Evolutionary conservation across 2,888 invertebrate genomes (phyloP).

Genomic region (Cheilosia vulpina): DNA sequence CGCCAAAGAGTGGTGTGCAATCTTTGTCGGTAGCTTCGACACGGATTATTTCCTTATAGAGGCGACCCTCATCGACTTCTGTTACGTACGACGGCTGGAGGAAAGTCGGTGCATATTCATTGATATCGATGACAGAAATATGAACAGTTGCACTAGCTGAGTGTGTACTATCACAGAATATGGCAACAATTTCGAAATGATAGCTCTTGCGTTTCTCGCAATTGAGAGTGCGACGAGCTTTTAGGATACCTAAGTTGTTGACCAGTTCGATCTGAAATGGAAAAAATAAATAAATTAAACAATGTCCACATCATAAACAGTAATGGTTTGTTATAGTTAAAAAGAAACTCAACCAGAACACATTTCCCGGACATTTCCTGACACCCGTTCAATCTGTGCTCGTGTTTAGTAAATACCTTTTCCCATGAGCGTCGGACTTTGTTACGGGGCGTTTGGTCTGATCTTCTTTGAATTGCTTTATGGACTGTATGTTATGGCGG

Average conservation of each 20-base stretch:
- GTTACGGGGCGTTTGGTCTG: no score
- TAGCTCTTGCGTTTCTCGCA: constrained; percentile 97
- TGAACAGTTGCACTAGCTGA: constrained; percentile 96
- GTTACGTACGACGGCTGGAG: constrained; percentile 95
- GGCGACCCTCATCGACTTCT: constrained; percentile 93
- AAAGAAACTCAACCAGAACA: no score
- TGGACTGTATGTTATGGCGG: no score
- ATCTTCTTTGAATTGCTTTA: no score
- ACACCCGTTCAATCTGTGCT: no score
- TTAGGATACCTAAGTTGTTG: constrained; percentile 91
- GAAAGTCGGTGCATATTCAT: constrained; percentile 97
- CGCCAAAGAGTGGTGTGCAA: constrained; percentile 96
- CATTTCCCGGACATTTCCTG: no score
- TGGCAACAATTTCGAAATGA: constrained; percentile 97
- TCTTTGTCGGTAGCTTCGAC: constrained; percentile 97
- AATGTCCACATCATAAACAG: no score
- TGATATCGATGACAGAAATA: constrained; percentile 97
- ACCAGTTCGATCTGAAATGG: constrained; percentile 87
- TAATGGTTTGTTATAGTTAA: no score
- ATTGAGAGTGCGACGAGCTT: constrained; percentile 93
- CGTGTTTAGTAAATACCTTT: no score
- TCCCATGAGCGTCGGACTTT: no score
- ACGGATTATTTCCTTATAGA: constrained; percentile 95
- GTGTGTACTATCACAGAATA: constrained; percentile 94
- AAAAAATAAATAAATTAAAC: constrained; percentile 20